Conservation (phyloP, 1,140 invertebrate genomes). For the Apolygus lucorum region DNA sequence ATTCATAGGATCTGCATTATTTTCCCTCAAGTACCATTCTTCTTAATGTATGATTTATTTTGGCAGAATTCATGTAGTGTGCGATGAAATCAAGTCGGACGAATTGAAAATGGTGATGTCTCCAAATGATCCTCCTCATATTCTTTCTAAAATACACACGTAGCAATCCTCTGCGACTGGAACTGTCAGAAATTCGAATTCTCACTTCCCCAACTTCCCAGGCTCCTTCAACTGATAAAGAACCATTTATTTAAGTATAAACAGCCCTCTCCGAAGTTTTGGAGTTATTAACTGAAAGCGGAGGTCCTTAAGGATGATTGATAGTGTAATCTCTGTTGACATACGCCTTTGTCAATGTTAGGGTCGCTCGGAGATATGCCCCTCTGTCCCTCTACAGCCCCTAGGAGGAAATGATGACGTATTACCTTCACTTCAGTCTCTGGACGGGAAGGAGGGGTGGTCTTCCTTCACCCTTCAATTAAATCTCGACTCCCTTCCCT, state of each 20-base stretch:
- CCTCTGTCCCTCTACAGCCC: not conserved
- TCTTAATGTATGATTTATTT: no score
- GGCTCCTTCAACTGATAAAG: not conserved
- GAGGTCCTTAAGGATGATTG: slow-evolving; percentile 19
- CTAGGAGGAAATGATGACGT: slow-evolving; percentile 18
- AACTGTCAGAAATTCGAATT: no score
- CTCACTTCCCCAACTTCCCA: no score
- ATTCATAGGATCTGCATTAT: no score
- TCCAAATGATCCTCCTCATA: no score
- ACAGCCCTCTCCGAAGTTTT: not conserved
- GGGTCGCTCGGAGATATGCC: not conserved
- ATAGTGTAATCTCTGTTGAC: slow-evolving; percentile 25
- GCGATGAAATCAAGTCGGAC: no score
- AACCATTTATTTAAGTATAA: not conserved
- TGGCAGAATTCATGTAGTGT: no score
- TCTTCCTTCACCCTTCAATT: slow-evolving; percentile 4
- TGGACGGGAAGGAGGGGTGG: not conserved
- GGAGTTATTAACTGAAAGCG: slow-evolving; percentile 12
- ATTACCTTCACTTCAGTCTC: slow-evolving; percentile 4
- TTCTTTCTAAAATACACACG: no score
- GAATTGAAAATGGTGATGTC: no score
- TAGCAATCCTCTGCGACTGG: no score
- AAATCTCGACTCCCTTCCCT: slow-evolving; percentile 7
- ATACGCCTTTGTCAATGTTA: slow-evolving; percentile 22
- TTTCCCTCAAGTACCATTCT: no score